Conservation (phyloP, 2,113 vertebrate species). For the Chiloscyllium plagiosum region DNA sequence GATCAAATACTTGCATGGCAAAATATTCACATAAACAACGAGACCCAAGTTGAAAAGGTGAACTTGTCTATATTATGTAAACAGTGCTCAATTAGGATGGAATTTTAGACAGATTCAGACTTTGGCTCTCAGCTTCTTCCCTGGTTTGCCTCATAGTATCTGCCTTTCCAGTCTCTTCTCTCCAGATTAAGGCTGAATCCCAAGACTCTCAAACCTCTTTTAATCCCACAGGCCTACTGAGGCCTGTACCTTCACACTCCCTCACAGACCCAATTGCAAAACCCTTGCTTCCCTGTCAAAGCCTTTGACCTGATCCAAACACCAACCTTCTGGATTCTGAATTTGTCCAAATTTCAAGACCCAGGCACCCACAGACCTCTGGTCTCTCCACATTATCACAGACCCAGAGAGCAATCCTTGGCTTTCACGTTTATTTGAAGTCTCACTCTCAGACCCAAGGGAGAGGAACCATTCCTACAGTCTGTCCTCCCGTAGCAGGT, state of each 20-base stretch:
- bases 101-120: not conserved
- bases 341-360: not conserved
- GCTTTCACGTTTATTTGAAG: too few species aligned
- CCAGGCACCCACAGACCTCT: too few species aligned
- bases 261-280: too few species aligned
- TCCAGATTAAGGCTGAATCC: not conserved
- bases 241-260: not conserved
- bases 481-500: not conserved
- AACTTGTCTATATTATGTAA: not conserved
- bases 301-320: too few species aligned
- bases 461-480: not conserved
- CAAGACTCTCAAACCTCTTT: not conserved
- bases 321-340: not conserved
- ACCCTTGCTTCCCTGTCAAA: too few species aligned
- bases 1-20: not conserved
- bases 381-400: too few species aligned
- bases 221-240: not conserved
- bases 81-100: not conserved
- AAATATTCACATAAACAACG: not conserved
- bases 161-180: not conserved
- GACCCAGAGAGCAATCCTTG: too few species aligned
- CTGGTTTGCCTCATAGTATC: not conserved
- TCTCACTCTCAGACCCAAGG: too few species aligned
- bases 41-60: not conserved
- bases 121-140: not conserved